Evolutionary conservation across 1,140 invertebrate species (phyloP).

Genomic region (Neuroterus valhalla): DNA sequence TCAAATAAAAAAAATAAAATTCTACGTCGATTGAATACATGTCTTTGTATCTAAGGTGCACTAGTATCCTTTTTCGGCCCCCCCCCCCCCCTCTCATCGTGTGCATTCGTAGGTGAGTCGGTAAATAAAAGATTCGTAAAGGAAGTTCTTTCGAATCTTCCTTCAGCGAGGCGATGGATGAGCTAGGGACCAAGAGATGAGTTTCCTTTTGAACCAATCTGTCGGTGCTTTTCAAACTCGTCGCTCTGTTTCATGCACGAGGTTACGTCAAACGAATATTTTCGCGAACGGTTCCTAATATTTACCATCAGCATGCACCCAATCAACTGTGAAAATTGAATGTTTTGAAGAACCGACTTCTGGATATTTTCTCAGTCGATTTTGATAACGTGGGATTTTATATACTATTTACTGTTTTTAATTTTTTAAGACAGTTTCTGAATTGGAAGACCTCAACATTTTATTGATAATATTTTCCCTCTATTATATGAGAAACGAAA

Average conservation of each 20-base stretch:
- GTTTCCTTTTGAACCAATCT: neutral
- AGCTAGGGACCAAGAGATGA: neutral
- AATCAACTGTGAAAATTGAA: neutral
- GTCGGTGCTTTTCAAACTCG: neutral
- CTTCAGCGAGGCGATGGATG: neutral
- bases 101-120: neutral
- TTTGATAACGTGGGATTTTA: too few species aligned
- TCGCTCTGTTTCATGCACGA: neutral
- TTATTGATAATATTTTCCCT: too few species aligned
- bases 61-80: neutral
- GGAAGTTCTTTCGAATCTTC: constrained; percentile 7
- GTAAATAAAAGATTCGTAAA: constrained; percentile 10
- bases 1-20: too few species aligned
- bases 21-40: too few species aligned
- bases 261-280: constrained; percentile 16
- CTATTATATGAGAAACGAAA: too few species aligned
- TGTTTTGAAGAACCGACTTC: too few species aligned
- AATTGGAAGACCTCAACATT: too few species aligned
- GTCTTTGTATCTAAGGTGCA: neutral
- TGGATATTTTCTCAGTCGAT: too few species aligned
- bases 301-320: neutral
- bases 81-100: neutral
- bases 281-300: neutral
- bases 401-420: too few species aligned
- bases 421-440: too few species aligned